Conservation (phyloP, 2,797 vertebrate genomes). For the Xenops minutus region DNA sequence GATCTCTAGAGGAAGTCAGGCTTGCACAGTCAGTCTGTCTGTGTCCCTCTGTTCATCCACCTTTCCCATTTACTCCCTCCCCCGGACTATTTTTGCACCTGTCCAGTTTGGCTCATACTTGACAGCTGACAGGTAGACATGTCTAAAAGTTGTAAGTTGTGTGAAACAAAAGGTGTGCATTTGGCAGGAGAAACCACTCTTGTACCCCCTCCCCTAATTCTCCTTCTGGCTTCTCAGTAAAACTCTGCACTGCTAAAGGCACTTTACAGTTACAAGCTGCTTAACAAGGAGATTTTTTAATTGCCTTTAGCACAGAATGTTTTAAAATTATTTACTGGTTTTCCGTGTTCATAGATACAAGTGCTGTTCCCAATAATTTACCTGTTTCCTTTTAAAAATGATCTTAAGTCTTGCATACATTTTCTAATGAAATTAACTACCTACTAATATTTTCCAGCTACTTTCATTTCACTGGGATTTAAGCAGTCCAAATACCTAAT, state of each 20-base stretch:
- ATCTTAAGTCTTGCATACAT: background rate
- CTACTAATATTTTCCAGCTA: background rate
- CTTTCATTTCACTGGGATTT: background rate
- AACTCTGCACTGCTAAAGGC: background rate
- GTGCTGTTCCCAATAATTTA: background rate
- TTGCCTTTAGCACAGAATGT: background rate
- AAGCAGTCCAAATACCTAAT: background rate
- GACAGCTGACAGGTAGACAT: background rate
- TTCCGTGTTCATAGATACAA: background rate
- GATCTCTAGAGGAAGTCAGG: background rate
- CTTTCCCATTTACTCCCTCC: background rate
- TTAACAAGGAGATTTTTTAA: background rate
- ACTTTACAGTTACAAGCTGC: background rate
- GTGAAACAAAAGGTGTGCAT: background rate
- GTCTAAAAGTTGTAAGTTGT: background rate
- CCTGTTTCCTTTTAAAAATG: background rate
- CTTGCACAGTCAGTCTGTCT: fast-evolving
- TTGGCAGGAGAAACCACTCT: background rate
- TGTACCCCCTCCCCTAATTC: background rate
- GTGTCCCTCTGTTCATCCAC: background rate
- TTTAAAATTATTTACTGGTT: background rate
- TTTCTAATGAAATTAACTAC: background rate
- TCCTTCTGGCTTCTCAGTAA: background rate
- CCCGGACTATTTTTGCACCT: background rate
- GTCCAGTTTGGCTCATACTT: background rate